Conservation (phyloP, 2,113 vertebrate species). For the Cryptomyrus ogoouensis region DNA sequence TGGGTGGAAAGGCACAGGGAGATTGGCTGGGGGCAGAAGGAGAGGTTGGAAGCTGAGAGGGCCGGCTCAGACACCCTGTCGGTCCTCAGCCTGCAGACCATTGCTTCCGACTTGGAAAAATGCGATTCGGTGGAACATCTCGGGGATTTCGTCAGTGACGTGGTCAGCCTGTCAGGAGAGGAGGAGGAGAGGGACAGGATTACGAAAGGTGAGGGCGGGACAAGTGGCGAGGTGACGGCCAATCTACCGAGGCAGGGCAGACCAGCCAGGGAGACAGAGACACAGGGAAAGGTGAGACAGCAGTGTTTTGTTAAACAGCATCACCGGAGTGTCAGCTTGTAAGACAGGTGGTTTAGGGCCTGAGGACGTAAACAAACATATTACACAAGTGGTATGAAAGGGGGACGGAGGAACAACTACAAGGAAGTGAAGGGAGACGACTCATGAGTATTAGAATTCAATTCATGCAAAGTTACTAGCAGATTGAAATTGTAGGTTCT, state of each 20-base stretch:
- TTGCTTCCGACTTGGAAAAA: slow-evolving; percentile 81
- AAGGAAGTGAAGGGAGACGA: not conserved
- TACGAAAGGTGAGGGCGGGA: slow-evolving; percentile 19
- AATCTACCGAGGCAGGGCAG: not conserved
- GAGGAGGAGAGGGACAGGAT: slow-evolving; percentile 40
- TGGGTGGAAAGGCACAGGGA: slow-evolving; percentile 60
- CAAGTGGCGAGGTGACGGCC: not conserved
- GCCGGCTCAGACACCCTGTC: slow-evolving; percentile 67
- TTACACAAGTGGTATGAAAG: not conserved
- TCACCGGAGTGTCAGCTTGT: slow-evolving; percentile 79
- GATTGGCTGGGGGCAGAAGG: slow-evolving; percentile 54
- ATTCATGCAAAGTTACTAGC: slow-evolving; percentile 33
- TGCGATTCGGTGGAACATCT: slow-evolving; percentile 85
- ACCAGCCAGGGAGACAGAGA: slow-evolving; percentile 35
- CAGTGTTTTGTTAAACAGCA: slow-evolving; percentile 62
- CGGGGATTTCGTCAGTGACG: slow-evolving; percentile 39
- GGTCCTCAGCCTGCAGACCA: slow-evolving; percentile 76
- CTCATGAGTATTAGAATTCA: slow-evolving; percentile 7
- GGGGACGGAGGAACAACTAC: not conserved
- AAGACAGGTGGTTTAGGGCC: slow-evolving; percentile 30
- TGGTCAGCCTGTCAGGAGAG: slow-evolving; percentile 35
- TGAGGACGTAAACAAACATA: not conserved
- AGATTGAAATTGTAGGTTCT: slow-evolving; percentile 23
- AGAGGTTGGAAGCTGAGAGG: slow-evolving; percentile 47
- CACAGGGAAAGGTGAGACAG: slow-evolving; percentile 39